phyloP scores from a whole-genome alignment of 2,888 invertebrate genomes.

The Acronicta aceris region DNA sequence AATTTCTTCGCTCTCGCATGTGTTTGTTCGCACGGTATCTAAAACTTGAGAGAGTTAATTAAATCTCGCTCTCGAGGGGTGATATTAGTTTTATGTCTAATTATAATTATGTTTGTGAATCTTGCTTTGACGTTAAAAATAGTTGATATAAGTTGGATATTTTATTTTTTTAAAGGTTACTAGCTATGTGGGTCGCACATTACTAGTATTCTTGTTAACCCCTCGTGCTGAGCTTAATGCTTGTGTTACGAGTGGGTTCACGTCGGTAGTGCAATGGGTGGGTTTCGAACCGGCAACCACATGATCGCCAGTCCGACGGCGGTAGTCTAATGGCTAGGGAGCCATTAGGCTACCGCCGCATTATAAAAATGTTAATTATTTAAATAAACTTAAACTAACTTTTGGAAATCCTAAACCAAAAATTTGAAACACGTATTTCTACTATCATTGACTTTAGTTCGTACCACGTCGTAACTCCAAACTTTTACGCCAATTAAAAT shows the following conservation, averaged over 20 bases:
- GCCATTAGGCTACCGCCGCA: too few relatives aligned
- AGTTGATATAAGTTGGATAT: constrained; percentile 26
- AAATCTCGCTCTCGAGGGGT: constrained; percentile 69
- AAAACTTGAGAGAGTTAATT: constrained; percentile 78
- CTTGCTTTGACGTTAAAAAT: constrained; percentile 43
- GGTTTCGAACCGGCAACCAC: too few relatives aligned
- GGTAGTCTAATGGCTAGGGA: too few relatives aligned
- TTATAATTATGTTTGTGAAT: constrained; percentile 62
- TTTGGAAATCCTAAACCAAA: constrained; percentile 23
- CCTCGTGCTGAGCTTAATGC: too few relatives aligned
- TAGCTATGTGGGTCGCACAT: too few relatives aligned
- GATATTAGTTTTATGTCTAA: constrained; percentile 70
- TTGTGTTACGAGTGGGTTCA: too few relatives aligned
- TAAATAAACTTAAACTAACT: background rate
- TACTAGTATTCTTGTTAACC: too few relatives aligned
- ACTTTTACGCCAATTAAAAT: constrained; percentile 88
- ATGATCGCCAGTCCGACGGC: too few relatives aligned
- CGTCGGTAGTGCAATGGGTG: too few relatives aligned
- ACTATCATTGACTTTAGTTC: constrained; percentile 78
- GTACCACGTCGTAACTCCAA: constrained; percentile 68
- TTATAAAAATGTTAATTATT: background rate
- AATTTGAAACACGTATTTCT: constrained; percentile 59
- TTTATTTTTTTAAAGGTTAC: too few relatives aligned
- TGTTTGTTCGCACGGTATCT: constrained; percentile 74
- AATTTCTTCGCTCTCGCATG: constrained; percentile 75